Evolutionary conservation across 2,113 vertebrate species (phyloP).

Genomic region (Prietella phreatophila): DNA sequence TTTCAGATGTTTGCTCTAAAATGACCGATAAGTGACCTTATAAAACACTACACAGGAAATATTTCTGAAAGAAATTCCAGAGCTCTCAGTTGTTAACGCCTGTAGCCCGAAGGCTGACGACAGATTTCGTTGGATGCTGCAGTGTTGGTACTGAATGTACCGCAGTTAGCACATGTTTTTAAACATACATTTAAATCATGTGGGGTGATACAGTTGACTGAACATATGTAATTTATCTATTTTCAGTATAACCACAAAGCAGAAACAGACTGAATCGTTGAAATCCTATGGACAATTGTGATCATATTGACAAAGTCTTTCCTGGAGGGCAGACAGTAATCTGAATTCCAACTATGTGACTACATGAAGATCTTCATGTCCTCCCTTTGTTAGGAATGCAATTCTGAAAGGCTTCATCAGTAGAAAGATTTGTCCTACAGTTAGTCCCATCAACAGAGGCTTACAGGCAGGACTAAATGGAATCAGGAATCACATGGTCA

Average conservation of each 20-base stretch:
- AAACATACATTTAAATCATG: not conserved
- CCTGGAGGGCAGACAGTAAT: not conserved
- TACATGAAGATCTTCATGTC: not conserved
- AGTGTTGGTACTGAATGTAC: not conserved
- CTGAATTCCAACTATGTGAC: not conserved
- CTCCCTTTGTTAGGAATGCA: not conserved
- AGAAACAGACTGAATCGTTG: not conserved
- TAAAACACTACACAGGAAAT: not conserved
- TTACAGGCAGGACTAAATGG: not conserved
- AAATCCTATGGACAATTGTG: not conserved
- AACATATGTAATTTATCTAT: not conserved
- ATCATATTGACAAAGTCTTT: not conserved
- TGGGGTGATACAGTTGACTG: not conserved
- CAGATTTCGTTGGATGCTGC: not conserved
- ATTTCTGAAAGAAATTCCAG: not conserved
- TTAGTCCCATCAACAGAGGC: not conserved
- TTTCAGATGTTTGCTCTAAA: not conserved
- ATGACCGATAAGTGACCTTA: not conserved
- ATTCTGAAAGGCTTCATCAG: not conserved
- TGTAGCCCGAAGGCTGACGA: not conserved
- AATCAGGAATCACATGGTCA: conserved; percentile 69
- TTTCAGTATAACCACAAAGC: not conserved
- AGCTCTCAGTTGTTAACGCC: not conserved
- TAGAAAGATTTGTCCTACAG: not conserved
- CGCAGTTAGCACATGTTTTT: not conserved